Conservation (phyloP, 2,113 vertebrate species). For the Vidua chalybeata region DNA sequence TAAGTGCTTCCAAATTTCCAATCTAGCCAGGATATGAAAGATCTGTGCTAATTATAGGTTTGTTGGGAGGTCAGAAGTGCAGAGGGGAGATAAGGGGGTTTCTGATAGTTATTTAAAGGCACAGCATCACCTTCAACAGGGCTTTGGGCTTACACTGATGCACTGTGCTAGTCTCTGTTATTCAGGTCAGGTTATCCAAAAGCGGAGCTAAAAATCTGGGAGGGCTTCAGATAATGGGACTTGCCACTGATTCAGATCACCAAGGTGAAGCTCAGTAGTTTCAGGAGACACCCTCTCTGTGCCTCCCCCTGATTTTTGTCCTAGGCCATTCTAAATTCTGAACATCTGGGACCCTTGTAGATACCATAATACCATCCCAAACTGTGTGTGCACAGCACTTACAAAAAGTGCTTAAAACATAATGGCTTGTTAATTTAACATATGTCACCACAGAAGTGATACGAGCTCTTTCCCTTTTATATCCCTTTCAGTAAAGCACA, state of each 20-base stretch:
- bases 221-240: not conserved
- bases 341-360: not conserved
- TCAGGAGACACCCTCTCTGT: not conserved
- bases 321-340: not conserved
- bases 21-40: constrained; percentile 70
- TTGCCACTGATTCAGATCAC: not conserved
- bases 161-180: not conserved
- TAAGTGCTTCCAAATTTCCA: constrained; percentile 75
- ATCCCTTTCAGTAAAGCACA: not conserved
- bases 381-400: not conserved
- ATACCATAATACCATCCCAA: not conserved
- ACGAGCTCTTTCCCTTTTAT: not conserved
- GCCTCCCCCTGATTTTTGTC: not conserved
- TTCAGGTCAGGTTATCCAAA: not conserved
- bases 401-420: not conserved
- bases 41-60: constrained; percentile 74
- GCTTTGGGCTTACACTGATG: not conserved
- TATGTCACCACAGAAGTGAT: not conserved
- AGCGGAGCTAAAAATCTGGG: not conserved
- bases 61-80: constrained; percentile 61
- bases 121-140: not conserved
- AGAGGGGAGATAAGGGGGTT: constrained; percentile 7
- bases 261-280: not conserved
- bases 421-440: not conserved
- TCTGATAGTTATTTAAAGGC: constrained; percentile 52